Evolutionary conservation across 1,140 invertebrate species (phyloP).

Genomic region (Hormaphis cornu): DNA sequence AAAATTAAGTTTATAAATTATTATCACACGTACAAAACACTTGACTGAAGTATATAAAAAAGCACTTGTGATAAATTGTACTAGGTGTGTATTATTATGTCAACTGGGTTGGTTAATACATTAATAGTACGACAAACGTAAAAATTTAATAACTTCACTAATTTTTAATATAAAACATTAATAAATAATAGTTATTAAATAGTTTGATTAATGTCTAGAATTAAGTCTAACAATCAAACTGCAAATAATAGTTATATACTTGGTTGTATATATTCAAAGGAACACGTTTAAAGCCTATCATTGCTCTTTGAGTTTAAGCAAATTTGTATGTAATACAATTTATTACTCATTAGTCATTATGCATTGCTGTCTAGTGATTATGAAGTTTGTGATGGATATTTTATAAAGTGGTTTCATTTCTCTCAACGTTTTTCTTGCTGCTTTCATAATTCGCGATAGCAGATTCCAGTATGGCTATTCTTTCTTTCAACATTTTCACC

Average conservation of each 20-base stretch:
- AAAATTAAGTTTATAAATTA: neutral
- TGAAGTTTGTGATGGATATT: no score
- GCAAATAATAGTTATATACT: neutral
- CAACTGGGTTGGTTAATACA: neutral
- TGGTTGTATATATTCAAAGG: neutral
- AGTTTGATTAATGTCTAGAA: neutral
- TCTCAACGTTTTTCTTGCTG: neutral
- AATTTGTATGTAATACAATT: neutral
- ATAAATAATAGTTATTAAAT: no score
- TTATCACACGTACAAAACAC: conserved; percentile 2
- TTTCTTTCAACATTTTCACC: conserved; percentile 33
- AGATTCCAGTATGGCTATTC: conserved; percentile 31
- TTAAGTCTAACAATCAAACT: neutral
- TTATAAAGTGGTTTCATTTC: conserved; percentile 26
- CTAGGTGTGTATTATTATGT: conserved; percentile 1
- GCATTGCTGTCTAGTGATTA: no score
- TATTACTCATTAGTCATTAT: neutral
- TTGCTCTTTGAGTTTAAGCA: neutral
- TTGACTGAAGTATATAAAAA: conserved; percentile 22
- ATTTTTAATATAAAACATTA: neutral
- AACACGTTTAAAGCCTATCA: neutral
- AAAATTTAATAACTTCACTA: neutral
- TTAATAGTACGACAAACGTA: neutral
- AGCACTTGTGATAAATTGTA: conserved; percentile 1
- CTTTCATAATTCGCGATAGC: neutral